A percentile compares a stretch with the other conserved stretches of the same genome.
These are phyloP conservation scores for Cricetomys ansorgei DNA, from an alignment of 2,113 vertebrate genomes.

Conservation along the genomic window DNA sequence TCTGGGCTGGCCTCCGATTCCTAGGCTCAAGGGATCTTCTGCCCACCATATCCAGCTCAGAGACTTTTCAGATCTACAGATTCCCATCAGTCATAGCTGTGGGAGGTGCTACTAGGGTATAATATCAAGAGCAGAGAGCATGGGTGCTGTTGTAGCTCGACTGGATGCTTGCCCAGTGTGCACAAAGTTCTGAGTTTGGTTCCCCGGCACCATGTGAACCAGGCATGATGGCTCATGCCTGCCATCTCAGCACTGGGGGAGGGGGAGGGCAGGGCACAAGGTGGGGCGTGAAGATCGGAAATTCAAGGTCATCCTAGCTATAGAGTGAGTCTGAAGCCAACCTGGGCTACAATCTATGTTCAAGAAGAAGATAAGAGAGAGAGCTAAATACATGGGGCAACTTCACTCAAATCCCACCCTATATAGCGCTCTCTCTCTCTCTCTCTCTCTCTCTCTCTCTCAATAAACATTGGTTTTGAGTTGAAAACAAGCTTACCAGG, in stretches of 20 bases:
- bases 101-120: no score
- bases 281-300: neutral
- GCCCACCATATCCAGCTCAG: neutral
- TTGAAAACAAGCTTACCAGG: slow-evolving; percentile 20
- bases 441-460: neutral
- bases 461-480: slow-evolving; percentile 27
- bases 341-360: neutral
- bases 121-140: neutral
- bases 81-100: neutral
- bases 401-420: neutral
- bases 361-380: neutral
- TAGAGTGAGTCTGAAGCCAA: neutral
- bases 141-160: neutral
- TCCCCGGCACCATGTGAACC: neutral
- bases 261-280: no score
- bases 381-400: neutral
- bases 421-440: no score
- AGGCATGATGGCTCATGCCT: neutral
- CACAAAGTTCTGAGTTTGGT: neutral
- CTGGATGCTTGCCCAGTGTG: neutral
- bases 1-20: neutral
- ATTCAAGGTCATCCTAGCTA: neutral
- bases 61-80: no score
- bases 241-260: neutral
- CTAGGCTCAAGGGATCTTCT: neutral